A percentile compares a stretch with the other conserved stretches of the same genome.
Conservation (phyloP, 2,113 vertebrate species). For the Acanthochromis polyacanthus region DNA sequence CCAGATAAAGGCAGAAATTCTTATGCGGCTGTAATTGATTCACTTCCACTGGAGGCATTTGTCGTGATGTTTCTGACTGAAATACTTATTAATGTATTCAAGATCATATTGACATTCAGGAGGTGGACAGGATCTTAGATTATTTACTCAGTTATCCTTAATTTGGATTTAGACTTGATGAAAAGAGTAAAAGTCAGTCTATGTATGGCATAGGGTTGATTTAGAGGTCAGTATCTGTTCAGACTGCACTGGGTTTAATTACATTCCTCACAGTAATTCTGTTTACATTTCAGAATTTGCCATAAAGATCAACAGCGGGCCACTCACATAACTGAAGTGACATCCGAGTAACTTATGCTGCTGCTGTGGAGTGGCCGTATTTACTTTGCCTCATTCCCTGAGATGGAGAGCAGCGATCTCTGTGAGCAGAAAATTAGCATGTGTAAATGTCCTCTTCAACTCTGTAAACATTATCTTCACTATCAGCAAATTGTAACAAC, state of each 20-base stretch:
- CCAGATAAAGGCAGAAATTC: not conserved
- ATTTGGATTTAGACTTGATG: too few relatives aligned
- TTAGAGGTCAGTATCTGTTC: too few relatives aligned
- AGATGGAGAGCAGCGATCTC: not conserved
- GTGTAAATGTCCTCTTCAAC: not conserved
- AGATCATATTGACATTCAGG: not conserved
- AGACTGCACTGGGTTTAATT: too few relatives aligned
- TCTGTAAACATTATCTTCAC: not conserved
- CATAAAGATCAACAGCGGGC: too few relatives aligned
- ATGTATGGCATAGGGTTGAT: too few relatives aligned
- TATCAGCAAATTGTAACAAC: not conserved
- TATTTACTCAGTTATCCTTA: not conserved
- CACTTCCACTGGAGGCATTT: not conserved
- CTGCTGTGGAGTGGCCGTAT: not conserved
- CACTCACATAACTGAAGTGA: not conserved
- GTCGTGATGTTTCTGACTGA: not conserved
- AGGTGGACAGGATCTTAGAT: not conserved
- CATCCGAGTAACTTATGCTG: not conserved
- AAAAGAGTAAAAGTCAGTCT: too few relatives aligned
- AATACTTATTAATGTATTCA: constrained; percentile 1
- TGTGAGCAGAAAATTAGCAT: not conserved
- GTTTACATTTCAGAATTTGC: not conserved
- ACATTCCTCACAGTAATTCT: too few relatives aligned
- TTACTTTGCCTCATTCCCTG: not conserved
- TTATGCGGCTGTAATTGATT: constrained; percentile 9